Evolutionary conservation across 2,797 vertebrate species (phyloP), one percentile per base, ranked within the genome.

Genomic region (Eulemur rubriventer): DNA sequence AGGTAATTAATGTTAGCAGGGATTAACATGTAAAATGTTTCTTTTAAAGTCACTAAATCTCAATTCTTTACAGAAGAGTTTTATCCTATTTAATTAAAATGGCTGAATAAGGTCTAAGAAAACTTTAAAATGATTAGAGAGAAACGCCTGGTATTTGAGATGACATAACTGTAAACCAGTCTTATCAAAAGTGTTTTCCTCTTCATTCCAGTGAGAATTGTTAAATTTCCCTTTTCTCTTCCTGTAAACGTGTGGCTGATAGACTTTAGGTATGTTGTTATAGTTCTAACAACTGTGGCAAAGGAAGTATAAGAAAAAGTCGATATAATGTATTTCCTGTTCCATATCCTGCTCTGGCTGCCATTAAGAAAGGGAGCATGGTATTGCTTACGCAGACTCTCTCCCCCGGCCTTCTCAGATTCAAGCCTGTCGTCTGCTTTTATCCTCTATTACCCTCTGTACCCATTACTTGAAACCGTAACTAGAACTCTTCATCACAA

Each of bases 31-130:
- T 52, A 65, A 83, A 73, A 48, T 50, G 4, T 28, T 87, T 28
- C 81, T 75, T 93, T 88, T 93, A 80, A 95, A 94, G 61, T 93
- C 16, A 83, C 48, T 35, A 33, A 80, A 67, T 92, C 13, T 81
- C 16, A 55, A 1, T 73, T 63, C n/a, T 90, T 95, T 76, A 46
- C 4, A 20, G 52, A 79, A 94, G 50, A 57, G 16, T 86, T 91
- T 81, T 52, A 20, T 17, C 18, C 1, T 3, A 14, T 52, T 73
- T 59, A 70, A 70, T 55, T 12, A 26, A 83, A 63, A 84, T 67
- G 63, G 26, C 30, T 73, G 46, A 59, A 22, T 97, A 61, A 93
- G 55, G 41, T 70, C 38, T 78, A 76, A 88, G 26, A 48, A 78
- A 89, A 93, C 20, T 75, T 92, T 73, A 48, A 94, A 86, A 89